Evolutionary conservation across 2,113 vertebrate genomes (phyloP).

Genomic region (Malurus alboscapulatus): DNA sequence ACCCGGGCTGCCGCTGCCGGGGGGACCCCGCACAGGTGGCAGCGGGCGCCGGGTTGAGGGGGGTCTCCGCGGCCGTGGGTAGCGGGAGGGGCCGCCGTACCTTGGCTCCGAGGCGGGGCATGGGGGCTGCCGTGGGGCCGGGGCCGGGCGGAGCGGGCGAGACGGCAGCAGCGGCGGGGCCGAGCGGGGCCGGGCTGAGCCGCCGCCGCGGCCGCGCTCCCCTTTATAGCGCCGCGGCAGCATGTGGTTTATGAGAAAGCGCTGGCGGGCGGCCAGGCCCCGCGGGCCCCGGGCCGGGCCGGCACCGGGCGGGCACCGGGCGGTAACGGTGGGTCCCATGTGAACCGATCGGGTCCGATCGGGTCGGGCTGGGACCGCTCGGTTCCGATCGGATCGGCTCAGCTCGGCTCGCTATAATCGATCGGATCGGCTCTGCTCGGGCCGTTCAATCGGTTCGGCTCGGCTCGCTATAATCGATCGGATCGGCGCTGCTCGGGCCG

Average conservation of each 20-base stretch:
- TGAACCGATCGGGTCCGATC: neutral
- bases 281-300: neutral
- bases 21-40: neutral
- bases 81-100: slow-evolving; percentile 3
- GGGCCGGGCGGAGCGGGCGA: slow-evolving; percentile 5
- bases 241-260: slow-evolving; percentile 79
- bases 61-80: neutral
- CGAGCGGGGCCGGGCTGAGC: slow-evolving; percentile 1
- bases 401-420: neutral
- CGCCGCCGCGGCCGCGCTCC: slow-evolving; percentile 5
- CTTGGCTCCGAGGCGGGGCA: neutral
- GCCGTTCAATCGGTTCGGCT: rapidly evolving
- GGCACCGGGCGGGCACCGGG: neutral
- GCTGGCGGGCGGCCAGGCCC: slow-evolving; percentile 65
- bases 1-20: neutral
- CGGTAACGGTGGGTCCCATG: neutral
- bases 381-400: neutral
- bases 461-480: neutral
- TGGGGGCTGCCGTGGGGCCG: neutral
- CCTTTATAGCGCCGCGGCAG: slow-evolving; percentile 40
- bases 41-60: neutral
- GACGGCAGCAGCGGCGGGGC: neutral
- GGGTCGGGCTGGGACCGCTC: neutral
- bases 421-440: neutral
- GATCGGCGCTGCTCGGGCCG: neutral